Conservation (phyloP, 2,113 vertebrate genomes). For the Neolamprologus brichardi region DNA sequence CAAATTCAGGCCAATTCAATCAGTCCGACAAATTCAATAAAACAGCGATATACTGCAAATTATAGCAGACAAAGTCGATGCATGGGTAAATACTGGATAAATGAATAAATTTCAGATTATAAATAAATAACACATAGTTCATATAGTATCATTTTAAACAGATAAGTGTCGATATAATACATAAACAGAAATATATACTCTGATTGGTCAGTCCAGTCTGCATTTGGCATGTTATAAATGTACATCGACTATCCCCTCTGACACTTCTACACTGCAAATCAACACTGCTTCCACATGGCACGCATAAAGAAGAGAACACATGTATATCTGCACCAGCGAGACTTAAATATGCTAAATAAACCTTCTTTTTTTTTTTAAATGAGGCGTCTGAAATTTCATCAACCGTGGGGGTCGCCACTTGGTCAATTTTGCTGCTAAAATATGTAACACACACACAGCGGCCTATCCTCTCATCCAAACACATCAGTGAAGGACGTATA, state of each 20-base stretch:
- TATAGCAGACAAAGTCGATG: neutral
- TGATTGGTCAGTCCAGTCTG: conserved; percentile 10
- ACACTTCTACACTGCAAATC: conserved; percentile 8
- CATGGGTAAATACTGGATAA: conserved; percentile 25
- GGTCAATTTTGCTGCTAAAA: neutral
- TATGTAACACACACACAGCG: neutral
- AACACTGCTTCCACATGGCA: conserved; percentile 23
- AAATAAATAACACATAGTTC: conserved; percentile 25
- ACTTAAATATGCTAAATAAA: neutral
- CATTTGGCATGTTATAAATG: conserved; percentile 37
- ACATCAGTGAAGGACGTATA: neutral
- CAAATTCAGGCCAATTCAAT: conserved; percentile 35
- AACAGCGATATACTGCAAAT: conserved; percentile 6
- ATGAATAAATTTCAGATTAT: conserved; percentile 33
- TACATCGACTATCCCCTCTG: neutral
- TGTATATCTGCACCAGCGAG: neutral
- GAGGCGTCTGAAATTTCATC: neutral
- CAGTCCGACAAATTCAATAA: conserved; percentile 17
- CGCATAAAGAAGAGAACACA: neutral
- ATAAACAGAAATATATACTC: conserved; percentile 33
- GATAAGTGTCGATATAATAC: neutral
- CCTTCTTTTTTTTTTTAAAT: neutral
- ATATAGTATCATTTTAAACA: neutral
- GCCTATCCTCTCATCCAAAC: neutral
- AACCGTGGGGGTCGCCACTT: neutral